phyloP scores from a whole-genome alignment of 1,140 invertebrate species.

The Sitobion miscanthi region DNA sequence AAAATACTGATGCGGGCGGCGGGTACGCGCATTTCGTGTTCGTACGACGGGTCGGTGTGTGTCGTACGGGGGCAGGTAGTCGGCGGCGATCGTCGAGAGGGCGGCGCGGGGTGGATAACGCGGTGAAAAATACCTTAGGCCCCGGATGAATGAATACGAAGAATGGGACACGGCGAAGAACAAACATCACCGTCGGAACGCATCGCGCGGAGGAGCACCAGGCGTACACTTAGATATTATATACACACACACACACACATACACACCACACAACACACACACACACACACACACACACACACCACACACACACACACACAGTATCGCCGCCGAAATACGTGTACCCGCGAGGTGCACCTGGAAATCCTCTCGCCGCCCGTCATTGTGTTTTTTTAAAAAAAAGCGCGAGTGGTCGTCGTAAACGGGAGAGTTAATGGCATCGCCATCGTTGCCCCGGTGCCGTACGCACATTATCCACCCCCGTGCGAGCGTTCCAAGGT shows the following conservation, averaged over 20 bases:
- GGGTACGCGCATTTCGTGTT: not conserved
- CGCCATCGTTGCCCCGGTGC: not conserved
- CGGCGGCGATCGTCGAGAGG: not conserved
- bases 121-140: constrained; percentile 52
- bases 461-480: not conserved
- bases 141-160: constrained; percentile 55
- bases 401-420: constrained; percentile 44
- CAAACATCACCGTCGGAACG: constrained; percentile 47
- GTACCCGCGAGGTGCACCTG: constrained; percentile 30
- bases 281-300: not conserved
- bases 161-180: constrained; percentile 54
- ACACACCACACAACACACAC: not conserved
- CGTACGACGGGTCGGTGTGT: not conserved
- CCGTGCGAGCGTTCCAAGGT: constrained; percentile 32
- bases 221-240: not conserved
- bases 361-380: not conserved
- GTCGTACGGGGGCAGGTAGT: not conserved
- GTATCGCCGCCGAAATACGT: not conserved
- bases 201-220: not conserved
- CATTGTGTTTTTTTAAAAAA: constrained; percentile 24
- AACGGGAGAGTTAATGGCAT: constrained; percentile 45
- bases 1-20: not conserved
- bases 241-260: not conserved
- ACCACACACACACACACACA: not conserved
- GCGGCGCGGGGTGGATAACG: not conserved